A percentile compares a stretch with the other conserved stretches of the same genome.
These are phyloP conservation scores for Bellardia bayeri DNA, from an alignment of 2,888 invertebrate genomes.

Conservation along the genomic window DNA sequence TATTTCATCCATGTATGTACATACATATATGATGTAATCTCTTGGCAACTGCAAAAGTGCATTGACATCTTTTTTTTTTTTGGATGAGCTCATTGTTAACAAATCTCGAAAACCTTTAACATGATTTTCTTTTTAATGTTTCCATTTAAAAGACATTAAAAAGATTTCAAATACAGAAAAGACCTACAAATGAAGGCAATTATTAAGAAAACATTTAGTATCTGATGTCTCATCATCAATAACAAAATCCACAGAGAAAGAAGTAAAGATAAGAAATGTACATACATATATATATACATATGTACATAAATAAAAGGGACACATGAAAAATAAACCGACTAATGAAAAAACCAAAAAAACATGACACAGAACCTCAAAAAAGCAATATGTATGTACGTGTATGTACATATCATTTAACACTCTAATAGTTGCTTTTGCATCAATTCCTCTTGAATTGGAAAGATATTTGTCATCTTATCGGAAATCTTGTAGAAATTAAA, in stretches of 20 bases:
- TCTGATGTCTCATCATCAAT: constrained; percentile 27
- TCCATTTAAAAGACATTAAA: constrained; percentile 26
- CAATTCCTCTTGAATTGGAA: constrained; percentile 27
- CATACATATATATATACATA: too few relatives aligned
- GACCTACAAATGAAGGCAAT: constrained; percentile 12
- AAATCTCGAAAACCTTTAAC: constrained; percentile 13
- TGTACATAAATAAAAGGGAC: neutral
- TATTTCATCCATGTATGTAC: neutral
- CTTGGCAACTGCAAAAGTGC: constrained; percentile 20
- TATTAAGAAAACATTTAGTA: constrained; percentile 39
- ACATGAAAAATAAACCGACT: constrained; percentile 4
- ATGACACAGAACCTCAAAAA: constrained; percentile 22
- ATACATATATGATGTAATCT: neutral
- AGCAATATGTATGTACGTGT: neutral
- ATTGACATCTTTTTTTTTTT: constrained; percentile 19
- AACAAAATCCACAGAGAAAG: constrained; percentile 18
- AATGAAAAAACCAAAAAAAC: constrained; percentile 25
- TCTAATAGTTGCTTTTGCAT: constrained; percentile 51
- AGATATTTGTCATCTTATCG: constrained; percentile 72
- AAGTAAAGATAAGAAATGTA: too few relatives aligned
- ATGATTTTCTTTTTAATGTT: constrained; percentile 44
- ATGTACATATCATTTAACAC: constrained; percentile 37
- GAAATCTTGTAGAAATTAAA: constrained; percentile 55
- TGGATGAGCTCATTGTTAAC: neutral
- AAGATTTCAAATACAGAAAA: constrained; percentile 13